These are phyloP conservation scores for Sebastes ruberrimus DNA, from an alignment of 2,797 vertebrate genomes.

Conservation along the genomic window DNA sequence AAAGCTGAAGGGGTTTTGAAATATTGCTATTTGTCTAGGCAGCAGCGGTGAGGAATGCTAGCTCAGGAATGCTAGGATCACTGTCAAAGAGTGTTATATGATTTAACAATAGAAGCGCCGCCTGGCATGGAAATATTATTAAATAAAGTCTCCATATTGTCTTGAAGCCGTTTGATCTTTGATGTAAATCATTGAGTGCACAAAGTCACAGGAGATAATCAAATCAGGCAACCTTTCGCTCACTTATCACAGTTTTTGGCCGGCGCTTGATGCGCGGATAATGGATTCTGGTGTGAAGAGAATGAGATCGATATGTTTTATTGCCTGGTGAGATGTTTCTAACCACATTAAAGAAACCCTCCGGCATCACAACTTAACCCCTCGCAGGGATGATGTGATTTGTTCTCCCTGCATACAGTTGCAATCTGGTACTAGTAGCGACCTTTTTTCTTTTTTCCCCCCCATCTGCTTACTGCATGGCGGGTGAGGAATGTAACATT, in stretches of 20 bases:
- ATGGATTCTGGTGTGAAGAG: slow-evolving; percentile 68
- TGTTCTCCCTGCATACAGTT: slow-evolving; percentile 10
- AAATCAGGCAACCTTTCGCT: slow-evolving; percentile 58
- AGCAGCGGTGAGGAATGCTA: slow-evolving; percentile 17
- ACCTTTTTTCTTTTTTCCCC: slow-evolving; percentile 7
- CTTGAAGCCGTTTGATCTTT: slow-evolving; percentile 18
- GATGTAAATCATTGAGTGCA: slow-evolving; percentile 26
- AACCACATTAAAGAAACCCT: slow-evolving; percentile 70
- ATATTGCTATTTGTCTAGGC: slow-evolving; percentile 60
- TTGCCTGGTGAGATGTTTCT: slow-evolving; percentile 63
- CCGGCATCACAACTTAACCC: slow-evolving; percentile 58
- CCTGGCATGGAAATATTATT: background rate
- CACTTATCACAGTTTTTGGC: slow-evolving; percentile 43
- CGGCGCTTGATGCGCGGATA: slow-evolving; percentile 45
- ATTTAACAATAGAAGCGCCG: slow-evolving; percentile 34
- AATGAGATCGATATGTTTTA: slow-evolving; percentile 70
- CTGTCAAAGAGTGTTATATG: slow-evolving; percentile 15
- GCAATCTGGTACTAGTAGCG: background rate
- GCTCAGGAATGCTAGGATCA: slow-evolving; percentile 28
- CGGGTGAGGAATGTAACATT: slow-evolving; percentile 5
- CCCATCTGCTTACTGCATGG: slow-evolving; percentile 11
- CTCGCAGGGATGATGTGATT: slow-evolving; percentile 59
- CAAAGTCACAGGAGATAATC: slow-evolving; percentile 59
- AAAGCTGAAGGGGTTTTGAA: slow-evolving; percentile 49
- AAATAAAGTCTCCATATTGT: slow-evolving; percentile 7